Evolutionary conservation across 37 sponge, comb jelly and placozoan species (phyloP), one percentile per base, ranked within the genome.

Genomic region (Oscarella lobularis): DNA sequence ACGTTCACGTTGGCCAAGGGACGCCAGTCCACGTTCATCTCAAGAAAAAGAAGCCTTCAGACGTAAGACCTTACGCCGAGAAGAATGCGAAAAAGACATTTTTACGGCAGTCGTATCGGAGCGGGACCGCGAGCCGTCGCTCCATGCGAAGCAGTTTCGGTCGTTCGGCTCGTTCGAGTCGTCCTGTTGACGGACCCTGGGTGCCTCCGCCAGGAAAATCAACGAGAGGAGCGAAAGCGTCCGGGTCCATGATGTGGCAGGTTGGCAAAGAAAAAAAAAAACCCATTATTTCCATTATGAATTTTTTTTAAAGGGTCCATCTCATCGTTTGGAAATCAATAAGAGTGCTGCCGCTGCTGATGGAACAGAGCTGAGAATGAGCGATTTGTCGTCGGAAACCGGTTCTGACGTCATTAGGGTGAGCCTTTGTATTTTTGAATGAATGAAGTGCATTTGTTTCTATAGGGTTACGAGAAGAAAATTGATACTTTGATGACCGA

Each of bases 291-390:
- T 48, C 14, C n/a, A n/a, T n/a, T n/a, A n/a, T n/a, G n/a, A n/a
- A n/a, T n/a, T n/a, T n/a, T n/a, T n/a, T n/a, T 39, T 38, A 35
- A 37, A 90, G 91, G 85, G 91, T 72, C 79, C 83, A 4, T 76
- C 91, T 39, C 91, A 90, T 67, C 89, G 88, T 5, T 77, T 90
- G 73, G 89, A 90, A 74, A 87, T 90, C 31, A 27, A 9, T 48
- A n/a, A n/a, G n/a, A 54, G 66, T 36, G 85, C 91, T n/a, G 75
- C 41, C 9, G 73, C 37, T 33, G 55, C 32, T 29, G 55, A 38
- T 5, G 77, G 69, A 40, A 86, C 88, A 2, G 79, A 78, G 38
- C 60, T 90, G 36, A 73, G 76, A 29, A 36, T 90, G 77, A 87
- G 85, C 69, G 91, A 90, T 48, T 66, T 87, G 35, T 48, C 60